Conservation (phyloP, 1,140 invertebrate genomes). For the Musca vetustissima region DNA sequence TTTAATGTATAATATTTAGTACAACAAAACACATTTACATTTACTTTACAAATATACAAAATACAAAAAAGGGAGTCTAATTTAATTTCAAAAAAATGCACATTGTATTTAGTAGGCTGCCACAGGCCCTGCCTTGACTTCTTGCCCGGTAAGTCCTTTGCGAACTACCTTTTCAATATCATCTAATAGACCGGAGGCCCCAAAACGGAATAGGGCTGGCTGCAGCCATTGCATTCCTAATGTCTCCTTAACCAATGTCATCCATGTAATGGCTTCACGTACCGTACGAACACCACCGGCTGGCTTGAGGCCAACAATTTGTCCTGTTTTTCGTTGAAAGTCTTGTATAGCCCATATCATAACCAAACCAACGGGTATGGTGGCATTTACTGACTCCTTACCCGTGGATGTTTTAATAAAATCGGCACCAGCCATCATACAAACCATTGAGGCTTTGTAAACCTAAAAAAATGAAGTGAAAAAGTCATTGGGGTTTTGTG, state of each 20-base stretch:
- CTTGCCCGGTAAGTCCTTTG: neutral
- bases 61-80: neutral
- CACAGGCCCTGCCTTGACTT: neutral
- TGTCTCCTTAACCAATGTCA: constrained; percentile 81
- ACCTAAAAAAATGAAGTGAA: constrained; percentile 28
- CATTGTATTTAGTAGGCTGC: constrained; percentile 15
- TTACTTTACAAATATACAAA: neutral
- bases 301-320: constrained; percentile 92
- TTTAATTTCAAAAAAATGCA: neutral
- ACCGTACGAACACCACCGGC: constrained; percentile 93
- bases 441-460: constrained; percentile 87
- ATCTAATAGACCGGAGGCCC: constrained; percentile 85
- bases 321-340: constrained; percentile 72
- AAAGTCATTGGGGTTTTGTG: neutral
- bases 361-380: constrained; percentile 83
- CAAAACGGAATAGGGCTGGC: constrained; percentile 86
- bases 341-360: constrained; percentile 93
- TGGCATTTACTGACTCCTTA: constrained; percentile 95
- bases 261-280: constrained; percentile 84
- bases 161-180: constrained; percentile 63
- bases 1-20: constrained; percentile 18
- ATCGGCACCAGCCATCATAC: constrained; percentile 94
- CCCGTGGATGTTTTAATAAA: constrained; percentile 99
- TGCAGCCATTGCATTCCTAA: constrained; percentile 87
- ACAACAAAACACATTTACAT: neutral